Base-by-base conservation (phyloP, 2,888 invertebrate species). In the Rotaria magnacalcarata region DNA sequence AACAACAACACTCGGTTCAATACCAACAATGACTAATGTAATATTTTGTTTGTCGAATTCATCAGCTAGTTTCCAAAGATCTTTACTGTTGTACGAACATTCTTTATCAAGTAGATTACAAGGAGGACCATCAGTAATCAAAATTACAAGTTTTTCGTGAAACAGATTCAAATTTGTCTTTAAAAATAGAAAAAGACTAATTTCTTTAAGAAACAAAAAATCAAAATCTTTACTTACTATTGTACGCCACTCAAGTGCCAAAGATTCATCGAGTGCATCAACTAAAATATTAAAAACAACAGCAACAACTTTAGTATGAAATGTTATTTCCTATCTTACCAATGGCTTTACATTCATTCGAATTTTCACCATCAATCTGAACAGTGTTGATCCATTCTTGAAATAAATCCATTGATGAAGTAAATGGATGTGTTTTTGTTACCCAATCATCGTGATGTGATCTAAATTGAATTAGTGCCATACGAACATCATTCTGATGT, bases 11-110 rank as follows among this genome's bases (percentile, higher is more conserved):
- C 34, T 24, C 11, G 80, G 43, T 80, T 80, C 80, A 80, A 80
- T 80, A 47, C 80, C 80, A 80, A 80, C 24, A 47, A 80, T 47
- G 11, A 80, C 43, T 80, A 80, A 47, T 43, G 80, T 80, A 14
- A 80, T 80, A n/a, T 80, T 8, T 47, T 47, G 14, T 47, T 47
- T 43, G n/a, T 43, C 80, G 14, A 80, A 80, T 11, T 43, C 80
- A 47, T 47, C n/a, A n/a, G 47, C 5, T 11, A 80, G 3, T n/a
- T n/a, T 8, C 80, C 80, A 80, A n/a, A 47, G 80, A 80, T 80
- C 80, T 27, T 34, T 34, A 47, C 24, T 47, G 2, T 80, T 80
- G 34, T 24, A 80, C 3, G 80, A 6, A 47, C 80, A 80, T 47
- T n/a, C 19, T 16, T 80, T 6, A 43, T 7, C 10, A 47, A 24